These are phyloP conservation scores for Fregata magnificens DNA, from an alignment of 2,113 vertebrate genomes.

Conservation along the genomic window DNA sequence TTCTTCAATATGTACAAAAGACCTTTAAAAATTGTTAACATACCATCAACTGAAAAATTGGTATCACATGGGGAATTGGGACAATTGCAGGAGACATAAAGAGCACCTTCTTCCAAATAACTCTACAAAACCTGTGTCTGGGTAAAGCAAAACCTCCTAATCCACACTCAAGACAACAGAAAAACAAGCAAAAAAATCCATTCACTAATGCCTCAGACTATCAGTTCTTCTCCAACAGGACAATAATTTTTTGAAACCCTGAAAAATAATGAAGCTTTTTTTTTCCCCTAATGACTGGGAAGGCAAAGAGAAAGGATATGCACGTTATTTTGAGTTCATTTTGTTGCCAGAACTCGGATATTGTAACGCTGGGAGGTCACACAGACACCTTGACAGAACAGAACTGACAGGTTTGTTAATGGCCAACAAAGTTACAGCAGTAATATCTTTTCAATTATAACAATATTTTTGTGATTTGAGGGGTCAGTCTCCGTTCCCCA, in stretches of 20 bases:
- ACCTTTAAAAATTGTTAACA: neutral
- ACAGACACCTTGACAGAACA: neutral
- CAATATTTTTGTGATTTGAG: neutral
- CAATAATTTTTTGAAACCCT: neutral
- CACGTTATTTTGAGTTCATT: neutral
- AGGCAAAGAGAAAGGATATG: neutral
- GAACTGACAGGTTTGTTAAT: neutral
- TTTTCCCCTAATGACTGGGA: neutral
- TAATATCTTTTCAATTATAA: neutral
- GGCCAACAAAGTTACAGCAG: neutral
- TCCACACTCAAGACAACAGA: neutral
- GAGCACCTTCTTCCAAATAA: neutral
- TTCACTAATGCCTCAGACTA: neutral
- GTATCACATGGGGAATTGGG: neutral
- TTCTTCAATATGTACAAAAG: neutral
- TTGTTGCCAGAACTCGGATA: neutral
- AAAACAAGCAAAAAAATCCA: neutral
- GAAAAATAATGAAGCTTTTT: neutral
- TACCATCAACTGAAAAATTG: neutral
- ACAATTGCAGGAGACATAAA: neutral
- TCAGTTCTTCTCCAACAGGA: neutral
- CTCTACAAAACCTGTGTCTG: neutral
- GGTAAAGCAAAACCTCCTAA: neutral
- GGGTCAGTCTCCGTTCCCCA: neutral
- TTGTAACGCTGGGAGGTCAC: neutral